Percentiles rank a stretch among this genome's conserved stretches.
These are phyloP conservation scores for Pseudochirops corinnae DNA, from an alignment of 2,797 vertebrate genomes.

Conservation along the genomic window DNA sequence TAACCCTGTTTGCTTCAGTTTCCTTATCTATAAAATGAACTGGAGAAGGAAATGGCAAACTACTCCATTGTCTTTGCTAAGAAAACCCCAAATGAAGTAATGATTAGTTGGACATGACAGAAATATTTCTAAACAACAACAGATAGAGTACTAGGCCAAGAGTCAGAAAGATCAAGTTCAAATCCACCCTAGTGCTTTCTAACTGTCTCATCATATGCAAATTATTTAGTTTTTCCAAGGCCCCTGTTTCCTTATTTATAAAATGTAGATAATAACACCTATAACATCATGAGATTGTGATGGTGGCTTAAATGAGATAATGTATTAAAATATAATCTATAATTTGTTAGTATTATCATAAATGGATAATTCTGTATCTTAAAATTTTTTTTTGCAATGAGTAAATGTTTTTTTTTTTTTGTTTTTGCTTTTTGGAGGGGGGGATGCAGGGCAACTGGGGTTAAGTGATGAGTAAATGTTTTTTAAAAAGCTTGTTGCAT, in stretches of 20 bases:
- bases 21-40: neutral
- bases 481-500: conserved; percentile 12
- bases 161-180: neutral
- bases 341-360: conserved; percentile 42
- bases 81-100: neutral
- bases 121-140: neutral
- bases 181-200: neutral
- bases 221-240: neutral
- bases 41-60: neutral
- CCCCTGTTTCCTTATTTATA: neutral
- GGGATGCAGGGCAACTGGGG: no score
- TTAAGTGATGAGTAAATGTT: neutral
- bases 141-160: neutral
- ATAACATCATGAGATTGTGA: neutral
- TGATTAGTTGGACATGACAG: neutral
- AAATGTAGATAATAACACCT: neutral
- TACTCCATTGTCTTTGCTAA: neutral
- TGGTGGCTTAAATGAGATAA: neutral
- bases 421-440: no score
- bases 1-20: neutral
- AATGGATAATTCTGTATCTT: neutral
- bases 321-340: neutral
- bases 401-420: no score
- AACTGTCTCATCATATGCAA: neutral
- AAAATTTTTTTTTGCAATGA: neutral